Evolutionary conservation across 2,113 vertebrate species (phyloP).

Genomic region (Platysternon megacephalum): DNA sequence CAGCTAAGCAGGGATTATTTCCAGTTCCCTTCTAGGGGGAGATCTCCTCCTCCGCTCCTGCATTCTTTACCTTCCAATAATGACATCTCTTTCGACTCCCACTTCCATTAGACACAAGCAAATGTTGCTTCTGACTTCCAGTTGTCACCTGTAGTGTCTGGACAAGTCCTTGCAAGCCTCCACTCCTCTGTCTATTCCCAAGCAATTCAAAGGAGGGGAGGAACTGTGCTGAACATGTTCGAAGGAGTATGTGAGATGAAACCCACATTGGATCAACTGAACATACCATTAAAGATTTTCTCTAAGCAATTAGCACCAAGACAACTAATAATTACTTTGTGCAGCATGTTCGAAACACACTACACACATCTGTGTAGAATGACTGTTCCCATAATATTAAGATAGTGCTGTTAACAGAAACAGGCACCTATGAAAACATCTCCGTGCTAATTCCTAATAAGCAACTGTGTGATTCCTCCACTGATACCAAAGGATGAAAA

Average conservation of each 20-base stretch:
- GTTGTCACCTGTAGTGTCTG: neutral
- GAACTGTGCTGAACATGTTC: neutral
- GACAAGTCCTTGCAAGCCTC: neutral
- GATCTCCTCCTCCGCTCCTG: neutral
- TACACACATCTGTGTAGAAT: neutral
- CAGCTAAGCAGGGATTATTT: neutral
- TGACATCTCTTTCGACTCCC: neutral
- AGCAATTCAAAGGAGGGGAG: neutral
- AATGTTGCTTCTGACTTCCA: neutral
- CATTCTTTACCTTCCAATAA: neutral
- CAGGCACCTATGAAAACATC: neutral
- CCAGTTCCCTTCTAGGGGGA: neutral
- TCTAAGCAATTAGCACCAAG: neutral
- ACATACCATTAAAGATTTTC: neutral
- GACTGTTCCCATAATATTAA: neutral
- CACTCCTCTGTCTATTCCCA: neutral
- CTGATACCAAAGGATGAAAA: neutral
- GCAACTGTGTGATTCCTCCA: neutral
- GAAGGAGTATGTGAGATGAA: neutral
- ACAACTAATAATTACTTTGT: neutral
- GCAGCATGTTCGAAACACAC: neutral
- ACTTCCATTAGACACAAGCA: neutral
- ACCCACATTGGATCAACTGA: neutral
- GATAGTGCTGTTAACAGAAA: neutral
- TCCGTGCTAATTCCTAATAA: neutral